A percentile compares a stretch with the other conserved stretches of the same genome.
Evolutionary conservation across 2,797 vertebrate species (phyloP).

Genomic region (Anguilla marmorata): DNA sequence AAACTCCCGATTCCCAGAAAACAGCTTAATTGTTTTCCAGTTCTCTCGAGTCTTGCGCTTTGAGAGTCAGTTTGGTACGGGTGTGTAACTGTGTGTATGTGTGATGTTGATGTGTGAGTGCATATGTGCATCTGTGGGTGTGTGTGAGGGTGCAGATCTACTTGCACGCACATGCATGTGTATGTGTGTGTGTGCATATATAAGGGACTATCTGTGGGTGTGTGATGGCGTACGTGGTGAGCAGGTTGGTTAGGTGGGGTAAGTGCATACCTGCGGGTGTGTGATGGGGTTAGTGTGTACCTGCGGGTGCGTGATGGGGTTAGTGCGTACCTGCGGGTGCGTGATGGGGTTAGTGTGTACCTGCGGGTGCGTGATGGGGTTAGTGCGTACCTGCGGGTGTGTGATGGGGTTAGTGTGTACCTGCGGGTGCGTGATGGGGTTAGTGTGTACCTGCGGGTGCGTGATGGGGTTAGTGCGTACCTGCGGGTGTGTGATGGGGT

Average conservation of each 20-base stretch:
- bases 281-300: not conserved
- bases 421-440: not conserved
- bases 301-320: not conserved
- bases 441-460: not conserved
- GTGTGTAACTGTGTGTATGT: not conserved
- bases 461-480: too few species aligned
- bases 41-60: not conserved
- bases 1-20: not conserved
- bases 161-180: not conserved
- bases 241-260: too few species aligned
- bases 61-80: not conserved
- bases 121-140: not conserved
- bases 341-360: not conserved
- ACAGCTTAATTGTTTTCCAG: not conserved
- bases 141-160: too few species aligned
- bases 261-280: too few species aligned
- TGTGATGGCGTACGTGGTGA: too few species aligned
- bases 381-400: not conserved
- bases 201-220: too few species aligned
- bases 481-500: not conserved
- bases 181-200: not conserved
- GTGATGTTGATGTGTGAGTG: not conserved
- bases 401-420: not conserved
- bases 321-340: not conserved
- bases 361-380: too few species aligned